These are phyloP conservation scores for Malthinus seriepunctatus DNA, from an alignment of 2,888 invertebrate species.

Conservation along the genomic window DNA sequence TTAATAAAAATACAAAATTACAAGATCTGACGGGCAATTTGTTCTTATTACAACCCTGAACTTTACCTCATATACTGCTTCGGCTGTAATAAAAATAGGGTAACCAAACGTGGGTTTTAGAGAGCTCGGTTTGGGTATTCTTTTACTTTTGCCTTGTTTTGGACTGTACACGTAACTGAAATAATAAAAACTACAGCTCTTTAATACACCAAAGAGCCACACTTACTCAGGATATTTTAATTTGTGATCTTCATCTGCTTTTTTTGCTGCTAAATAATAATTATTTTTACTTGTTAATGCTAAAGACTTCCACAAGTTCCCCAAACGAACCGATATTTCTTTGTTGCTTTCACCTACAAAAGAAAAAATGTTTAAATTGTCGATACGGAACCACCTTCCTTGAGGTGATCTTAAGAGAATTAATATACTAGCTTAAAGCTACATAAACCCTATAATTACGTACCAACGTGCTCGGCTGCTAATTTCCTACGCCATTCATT, in stretches of 20 bases:
- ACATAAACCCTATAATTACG: too few species aligned
- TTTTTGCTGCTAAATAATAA: constrained; percentile 53
- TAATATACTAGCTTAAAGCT: too few species aligned
- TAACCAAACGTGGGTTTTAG: not conserved
- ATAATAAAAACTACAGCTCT: not conserved
- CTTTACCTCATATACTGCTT: too few species aligned
- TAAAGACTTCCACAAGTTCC: constrained; percentile 57
- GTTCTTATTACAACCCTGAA: too few species aligned
- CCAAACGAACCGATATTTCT: constrained; percentile 56
- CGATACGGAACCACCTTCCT: too few species aligned
- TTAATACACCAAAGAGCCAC: not conserved
- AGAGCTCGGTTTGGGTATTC: not conserved
- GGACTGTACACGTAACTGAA: not conserved
- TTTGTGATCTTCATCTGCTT: constrained; percentile 54
- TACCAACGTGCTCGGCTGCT: constrained; percentile 53
- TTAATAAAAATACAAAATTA: too few species aligned
- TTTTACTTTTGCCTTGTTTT: not conserved
- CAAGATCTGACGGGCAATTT: too few species aligned
- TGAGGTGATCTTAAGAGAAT: too few species aligned
- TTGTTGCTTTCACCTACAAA: constrained; percentile 54
- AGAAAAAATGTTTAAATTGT: not conserved
- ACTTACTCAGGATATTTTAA: constrained; percentile 51
- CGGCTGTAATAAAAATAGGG: too few species aligned
- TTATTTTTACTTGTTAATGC: constrained; percentile 49
- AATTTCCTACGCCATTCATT: constrained; percentile 57